These are phyloP conservation scores for Scatophagus argus DNA, from an alignment of 2,113 vertebrate genomes.

Conservation along the genomic window DNA sequence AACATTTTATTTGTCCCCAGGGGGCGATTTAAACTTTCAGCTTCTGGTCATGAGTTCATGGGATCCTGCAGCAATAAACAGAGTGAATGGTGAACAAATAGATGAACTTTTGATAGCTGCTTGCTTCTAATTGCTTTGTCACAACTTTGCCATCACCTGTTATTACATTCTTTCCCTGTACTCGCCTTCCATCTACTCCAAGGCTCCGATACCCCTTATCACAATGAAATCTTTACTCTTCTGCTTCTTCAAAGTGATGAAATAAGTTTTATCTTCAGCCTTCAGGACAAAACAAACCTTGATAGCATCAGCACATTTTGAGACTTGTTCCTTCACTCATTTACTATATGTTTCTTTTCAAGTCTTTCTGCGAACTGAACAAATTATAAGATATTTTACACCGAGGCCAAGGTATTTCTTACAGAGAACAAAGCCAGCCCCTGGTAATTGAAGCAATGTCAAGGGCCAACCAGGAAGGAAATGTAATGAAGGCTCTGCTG, in stretches of 20 bases:
- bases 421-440: conserved; percentile 19
- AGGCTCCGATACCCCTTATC: conserved; percentile 48
- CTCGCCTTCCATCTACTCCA: conserved; percentile 12
- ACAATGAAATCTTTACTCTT: conserved; percentile 32
- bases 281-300: conserved; percentile 49
- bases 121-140: conserved; percentile 11
- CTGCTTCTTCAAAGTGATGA: conserved; percentile 42
- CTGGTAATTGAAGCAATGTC: conserved; percentile 40
- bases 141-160: conserved; percentile 23
- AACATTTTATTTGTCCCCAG: no score
- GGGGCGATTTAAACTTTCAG: no score
- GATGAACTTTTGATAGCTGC: not conserved
- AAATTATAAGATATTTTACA: conserved; percentile 31
- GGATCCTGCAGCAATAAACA: not conserved
- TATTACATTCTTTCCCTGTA: conserved; percentile 4
- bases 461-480: conserved; percentile 27
- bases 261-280: conserved; percentile 44
- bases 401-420: conserved; percentile 26
- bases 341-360: not conserved
- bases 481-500: conserved; percentile 27
- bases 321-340: conserved; percentile 12
- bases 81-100: not conserved
- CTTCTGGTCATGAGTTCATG: not conserved
- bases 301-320: conserved; percentile 37
- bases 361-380: not conserved